phyloP scores from a whole-genome alignment of 64 coral and sea anemone species.

The Montipora sp. region DNA sequence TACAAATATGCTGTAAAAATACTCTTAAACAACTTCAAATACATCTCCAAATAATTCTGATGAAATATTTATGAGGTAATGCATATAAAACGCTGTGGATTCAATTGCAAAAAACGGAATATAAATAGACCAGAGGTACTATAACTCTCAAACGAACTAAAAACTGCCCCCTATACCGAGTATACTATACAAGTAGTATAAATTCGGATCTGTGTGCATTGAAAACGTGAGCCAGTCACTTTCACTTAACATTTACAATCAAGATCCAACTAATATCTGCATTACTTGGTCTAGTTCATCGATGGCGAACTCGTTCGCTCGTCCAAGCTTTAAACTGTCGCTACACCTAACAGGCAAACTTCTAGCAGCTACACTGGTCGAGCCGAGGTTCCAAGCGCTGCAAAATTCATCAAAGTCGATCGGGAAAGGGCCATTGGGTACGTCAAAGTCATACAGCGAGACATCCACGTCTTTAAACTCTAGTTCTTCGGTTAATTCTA shows the following conservation, averaged over 20 bases:
- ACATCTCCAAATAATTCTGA: conserved; percentile 37
- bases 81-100: conserved; percentile 54
- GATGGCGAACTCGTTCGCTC: conserved; percentile 59
- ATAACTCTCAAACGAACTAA: background rate
- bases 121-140: conserved; percentile 28
- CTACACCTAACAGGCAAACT: conserved; percentile 66
- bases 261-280: conserved; percentile 96
- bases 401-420: conserved; percentile 82
- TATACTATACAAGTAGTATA: no score
- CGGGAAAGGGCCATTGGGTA: conserved; percentile 53
- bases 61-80: conserved; percentile 32
- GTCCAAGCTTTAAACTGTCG: conserved; percentile 81
- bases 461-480: conserved; percentile 97
- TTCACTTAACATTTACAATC: background rate
- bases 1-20: conserved; percentile 56
- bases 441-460: conserved; percentile 97
- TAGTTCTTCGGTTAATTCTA: conserved; percentile 87
- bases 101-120: conserved; percentile 27
- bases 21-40: conserved; percentile 53
- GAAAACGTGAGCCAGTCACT: background rate
- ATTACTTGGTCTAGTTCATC: conserved; percentile 99
- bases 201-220: background rate
- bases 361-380: conserved; percentile 48
- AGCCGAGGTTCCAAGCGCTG: conserved; percentile 65
- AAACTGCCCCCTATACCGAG: background rate